Evolutionary conservation across 2,113 vertebrate species (phyloP), one percentile per base, ranked within the genome.

Genomic region (Gopherus evgoodei): DNA sequence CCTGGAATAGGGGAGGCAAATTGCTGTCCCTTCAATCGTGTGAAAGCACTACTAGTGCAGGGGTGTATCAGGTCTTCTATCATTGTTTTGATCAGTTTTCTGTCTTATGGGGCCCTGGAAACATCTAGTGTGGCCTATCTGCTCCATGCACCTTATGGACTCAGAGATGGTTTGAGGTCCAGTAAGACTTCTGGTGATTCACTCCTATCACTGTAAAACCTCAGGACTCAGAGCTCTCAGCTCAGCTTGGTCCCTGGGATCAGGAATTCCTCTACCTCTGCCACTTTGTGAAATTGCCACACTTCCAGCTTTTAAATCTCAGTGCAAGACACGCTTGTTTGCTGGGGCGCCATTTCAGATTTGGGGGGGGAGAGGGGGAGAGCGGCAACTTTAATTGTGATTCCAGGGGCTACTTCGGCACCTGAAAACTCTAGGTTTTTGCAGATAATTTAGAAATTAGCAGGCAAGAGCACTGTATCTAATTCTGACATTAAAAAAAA

Each of bases 91-190:
- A 83, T 86, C 3, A 8, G 82, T 44, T 91, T 83, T 90, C 69
- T 16, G 57, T 95, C 81, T 88, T 85, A 52, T 8, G 84, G 83
- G 83, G 29, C 49, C n/a, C 50, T 69, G 85, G 90, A 91, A 96
- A 50, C 49, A 76, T 4, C 5, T 75, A 42, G 4, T 12, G 2
- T 29, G 35, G 3, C 49, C 88, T 89, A 53, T 0, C 9, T 93
- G 35, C 1, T 21, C 82, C 86, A 11, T 0, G 2, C n/a, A 24
- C 31, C 76, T 86, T 83, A 17, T 0, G 0, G 6, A 3, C 2
- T 75, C 38, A 4, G 54, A 88, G 93, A 47, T 1, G 2, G 2
- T 11, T 75, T 86, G 78, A 84, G 85, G 91, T 52, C 44, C 19
- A 6, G 0, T 11, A 35, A 52, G 29, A 17, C 56, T 22, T 42